Evolutionary conservation across 2,113 vertebrate genomes (phyloP).

Genomic region (Isichthys henryi): DNA sequence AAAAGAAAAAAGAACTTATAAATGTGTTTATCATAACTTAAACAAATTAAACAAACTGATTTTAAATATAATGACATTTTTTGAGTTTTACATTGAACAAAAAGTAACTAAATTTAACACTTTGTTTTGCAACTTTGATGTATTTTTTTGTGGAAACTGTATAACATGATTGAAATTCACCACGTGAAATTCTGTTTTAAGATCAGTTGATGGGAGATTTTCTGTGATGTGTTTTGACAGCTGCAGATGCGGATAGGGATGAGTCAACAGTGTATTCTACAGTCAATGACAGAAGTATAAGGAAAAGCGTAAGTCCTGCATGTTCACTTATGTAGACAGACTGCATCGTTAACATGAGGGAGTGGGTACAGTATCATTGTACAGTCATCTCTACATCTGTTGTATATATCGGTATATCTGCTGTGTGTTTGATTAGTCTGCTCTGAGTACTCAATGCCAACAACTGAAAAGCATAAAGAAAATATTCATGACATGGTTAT

Average conservation of each 20-base stretch:
- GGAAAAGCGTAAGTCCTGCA: neutral
- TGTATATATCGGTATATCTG: no score
- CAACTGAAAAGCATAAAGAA: neutral
- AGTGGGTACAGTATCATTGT: neutral
- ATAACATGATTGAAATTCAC: neutral
- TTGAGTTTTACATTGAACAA: neutral
- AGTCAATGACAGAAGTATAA: neutral
- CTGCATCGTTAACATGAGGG: neutral
- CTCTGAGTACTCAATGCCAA: neutral
- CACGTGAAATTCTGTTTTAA: neutral
- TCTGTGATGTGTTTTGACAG: neutral
- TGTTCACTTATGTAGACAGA: neutral
- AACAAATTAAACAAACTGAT: no score
- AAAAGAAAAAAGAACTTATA: neutral
- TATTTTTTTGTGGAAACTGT: neutral
- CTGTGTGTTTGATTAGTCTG: neutral
- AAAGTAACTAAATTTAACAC: neutral
- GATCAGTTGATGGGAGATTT: neutral
- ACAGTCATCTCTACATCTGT: neutral
- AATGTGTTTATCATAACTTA: neutral
- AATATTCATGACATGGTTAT: neutral
- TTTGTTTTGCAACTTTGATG: neutral
- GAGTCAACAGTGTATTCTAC: neutral
- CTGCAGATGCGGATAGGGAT: neutral
- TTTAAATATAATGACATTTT: neutral